Conservation (phyloP, 2,797 vertebrate genomes). For the Anguilla pacifica region DNA sequence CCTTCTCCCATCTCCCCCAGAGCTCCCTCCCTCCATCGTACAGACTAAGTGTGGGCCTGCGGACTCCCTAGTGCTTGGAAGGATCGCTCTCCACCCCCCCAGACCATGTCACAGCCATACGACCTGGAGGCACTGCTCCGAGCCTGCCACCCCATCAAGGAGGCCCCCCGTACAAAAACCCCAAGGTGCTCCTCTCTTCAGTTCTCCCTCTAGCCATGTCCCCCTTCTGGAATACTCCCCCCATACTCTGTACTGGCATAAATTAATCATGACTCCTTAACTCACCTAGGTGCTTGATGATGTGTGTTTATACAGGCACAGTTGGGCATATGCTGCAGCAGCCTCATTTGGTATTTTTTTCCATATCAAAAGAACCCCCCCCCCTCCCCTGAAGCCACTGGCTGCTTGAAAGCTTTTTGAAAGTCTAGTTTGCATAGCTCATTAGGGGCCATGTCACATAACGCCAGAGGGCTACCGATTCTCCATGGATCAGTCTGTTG, state of each 20-base stretch:
- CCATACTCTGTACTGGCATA: neutral
- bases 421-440: conserved; percentile 12
- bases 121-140: conserved; percentile 70
- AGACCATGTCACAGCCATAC: conserved; percentile 73
- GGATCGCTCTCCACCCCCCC: conserved; percentile 62
- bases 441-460: neutral
- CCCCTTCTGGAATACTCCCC: neutral
- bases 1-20: conserved; percentile 52
- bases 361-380: neutral
- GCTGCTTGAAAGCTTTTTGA: neutral
- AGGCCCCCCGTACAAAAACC: conserved; percentile 78
- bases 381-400: neutral
- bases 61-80: conserved; percentile 69
- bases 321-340: neutral
- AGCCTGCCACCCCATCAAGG: conserved; percentile 65
- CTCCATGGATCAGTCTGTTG: neutral
- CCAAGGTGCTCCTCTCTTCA: conserved; percentile 71
- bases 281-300: neutral
- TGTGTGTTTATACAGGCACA: neutral
- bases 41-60: conserved; percentile 73
- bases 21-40: conserved; percentile 68
- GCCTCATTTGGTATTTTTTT: neutral
- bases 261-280: neutral
- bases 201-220: conserved; percentile 24
- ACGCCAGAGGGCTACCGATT: neutral